Percentiles rank a stretch among this genome's conserved stretches.
These are phyloP conservation scores for Bubo bubo DNA, from an alignment of 2,113 vertebrate species.

Conservation along the genomic window DNA sequence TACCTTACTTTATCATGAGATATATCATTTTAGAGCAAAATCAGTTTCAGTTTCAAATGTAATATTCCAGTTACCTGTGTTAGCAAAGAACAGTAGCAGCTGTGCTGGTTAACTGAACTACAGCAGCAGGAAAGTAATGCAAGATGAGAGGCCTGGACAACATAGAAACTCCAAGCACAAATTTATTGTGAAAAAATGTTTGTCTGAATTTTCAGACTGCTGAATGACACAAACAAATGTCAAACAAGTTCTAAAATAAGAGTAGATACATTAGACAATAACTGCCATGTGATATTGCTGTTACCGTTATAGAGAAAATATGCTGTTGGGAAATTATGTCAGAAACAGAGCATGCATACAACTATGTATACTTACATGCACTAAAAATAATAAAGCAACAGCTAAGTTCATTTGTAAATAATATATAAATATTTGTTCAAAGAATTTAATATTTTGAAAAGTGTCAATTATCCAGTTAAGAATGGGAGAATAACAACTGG, in stretches of 20 bases:
- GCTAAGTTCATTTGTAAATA: background rate
- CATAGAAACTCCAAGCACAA: background rate
- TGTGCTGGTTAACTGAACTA: background rate
- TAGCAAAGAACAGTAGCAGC: background rate
- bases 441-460: background rate
- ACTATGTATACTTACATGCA: background rate
- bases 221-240: background rate
- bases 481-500: background rate
- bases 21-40: background rate
- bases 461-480: background rate
- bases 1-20: background rate
- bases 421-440: background rate
- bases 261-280: background rate
- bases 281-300: background rate
- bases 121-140: background rate
- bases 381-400: background rate
- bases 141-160: background rate
- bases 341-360: background rate
- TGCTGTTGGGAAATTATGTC: rapidly evolving
- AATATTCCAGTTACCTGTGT: background rate
- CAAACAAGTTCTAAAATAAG: background rate
- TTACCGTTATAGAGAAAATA: background rate
- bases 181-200: background rate
- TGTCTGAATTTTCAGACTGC: background rate
- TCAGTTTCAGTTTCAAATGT: background rate